Evolutionary conservation across 2,888 invertebrate genomes (phyloP).

Genomic region (Julus scandinavius): DNA sequence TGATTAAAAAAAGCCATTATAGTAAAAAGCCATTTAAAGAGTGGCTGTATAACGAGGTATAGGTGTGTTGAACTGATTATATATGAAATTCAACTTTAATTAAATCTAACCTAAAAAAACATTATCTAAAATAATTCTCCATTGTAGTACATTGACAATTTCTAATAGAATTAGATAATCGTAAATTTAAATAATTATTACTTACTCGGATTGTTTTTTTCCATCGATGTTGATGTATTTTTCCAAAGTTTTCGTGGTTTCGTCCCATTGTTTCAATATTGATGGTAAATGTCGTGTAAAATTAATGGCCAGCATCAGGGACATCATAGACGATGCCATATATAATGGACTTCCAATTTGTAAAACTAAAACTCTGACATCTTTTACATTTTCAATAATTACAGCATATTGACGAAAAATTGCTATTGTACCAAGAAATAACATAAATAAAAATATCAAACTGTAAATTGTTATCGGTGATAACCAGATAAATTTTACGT

Average conservation of each 20-base stretch:
- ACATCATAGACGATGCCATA: not conserved
- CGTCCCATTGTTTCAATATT: not conserved
- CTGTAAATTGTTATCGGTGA: not conserved
- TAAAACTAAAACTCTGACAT: conserved; percentile 11
- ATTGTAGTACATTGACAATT: too few species aligned
- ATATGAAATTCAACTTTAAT: too few species aligned
- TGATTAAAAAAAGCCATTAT: too few species aligned
- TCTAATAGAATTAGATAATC: not conserved
- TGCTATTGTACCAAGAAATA: not conserved
- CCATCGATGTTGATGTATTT: not conserved
- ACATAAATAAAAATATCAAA: not conserved
- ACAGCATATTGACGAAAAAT: not conserved
- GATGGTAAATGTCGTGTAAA: conserved; percentile 31
- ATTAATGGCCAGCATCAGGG: not conserved
- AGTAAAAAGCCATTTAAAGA: too few species aligned
- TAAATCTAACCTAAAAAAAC: too few species aligned
- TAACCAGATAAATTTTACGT: not conserved
- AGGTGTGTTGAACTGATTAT: too few species aligned
- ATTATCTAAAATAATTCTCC: too few species aligned
- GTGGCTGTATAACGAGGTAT: too few species aligned
- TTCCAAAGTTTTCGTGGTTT: not conserved
- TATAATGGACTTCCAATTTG: not conserved
- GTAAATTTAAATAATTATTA: not conserved
- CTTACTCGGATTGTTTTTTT: not conserved
- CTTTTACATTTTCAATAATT: not conserved